Evolutionary conservation across 2,113 vertebrate genomes (phyloP).

Genomic region (Chelonoidis abingdonii): DNA sequence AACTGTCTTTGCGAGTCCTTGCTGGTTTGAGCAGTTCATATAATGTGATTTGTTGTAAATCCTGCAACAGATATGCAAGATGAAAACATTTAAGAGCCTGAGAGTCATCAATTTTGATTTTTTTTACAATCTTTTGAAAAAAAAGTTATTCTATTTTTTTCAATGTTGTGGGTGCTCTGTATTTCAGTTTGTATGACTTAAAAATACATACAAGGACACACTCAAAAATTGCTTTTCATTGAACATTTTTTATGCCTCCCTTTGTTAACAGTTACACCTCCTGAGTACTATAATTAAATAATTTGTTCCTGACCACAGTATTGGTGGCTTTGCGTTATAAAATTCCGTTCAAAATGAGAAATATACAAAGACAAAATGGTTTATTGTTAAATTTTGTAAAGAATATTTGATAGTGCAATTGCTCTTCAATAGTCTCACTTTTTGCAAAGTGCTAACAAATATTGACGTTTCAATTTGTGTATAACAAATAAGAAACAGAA

Average conservation of each 20-base stretch:
- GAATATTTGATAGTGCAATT: background rate
- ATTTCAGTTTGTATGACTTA: background rate
- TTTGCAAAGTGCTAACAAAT: background rate
- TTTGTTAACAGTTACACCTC: background rate
- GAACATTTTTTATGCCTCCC: fast-evolving
- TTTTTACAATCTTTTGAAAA: background rate
- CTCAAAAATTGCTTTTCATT: background rate
- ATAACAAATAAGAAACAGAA: background rate
- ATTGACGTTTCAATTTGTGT: background rate
- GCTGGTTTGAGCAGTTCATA: background rate
- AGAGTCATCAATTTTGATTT: background rate
- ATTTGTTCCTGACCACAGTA: background rate
- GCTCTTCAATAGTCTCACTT: background rate
- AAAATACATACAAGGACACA: too few relatives aligned
- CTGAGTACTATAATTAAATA: background rate
- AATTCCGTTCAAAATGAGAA: background rate
- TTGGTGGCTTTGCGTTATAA: background rate
- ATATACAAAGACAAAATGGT: background rate
- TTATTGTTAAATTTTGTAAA: background rate
- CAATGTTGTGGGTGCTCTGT: background rate
- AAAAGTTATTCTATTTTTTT: background rate
- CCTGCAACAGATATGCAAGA: background rate
- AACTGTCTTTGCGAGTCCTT: background rate
- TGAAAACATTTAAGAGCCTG: background rate
- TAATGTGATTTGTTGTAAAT: background rate